A percentile compares a stretch with the other conserved stretches of the same genome.
Evolutionary conservation across 2,888 invertebrate genomes (phyloP).

Genomic region (Dorcus hopei): DNA sequence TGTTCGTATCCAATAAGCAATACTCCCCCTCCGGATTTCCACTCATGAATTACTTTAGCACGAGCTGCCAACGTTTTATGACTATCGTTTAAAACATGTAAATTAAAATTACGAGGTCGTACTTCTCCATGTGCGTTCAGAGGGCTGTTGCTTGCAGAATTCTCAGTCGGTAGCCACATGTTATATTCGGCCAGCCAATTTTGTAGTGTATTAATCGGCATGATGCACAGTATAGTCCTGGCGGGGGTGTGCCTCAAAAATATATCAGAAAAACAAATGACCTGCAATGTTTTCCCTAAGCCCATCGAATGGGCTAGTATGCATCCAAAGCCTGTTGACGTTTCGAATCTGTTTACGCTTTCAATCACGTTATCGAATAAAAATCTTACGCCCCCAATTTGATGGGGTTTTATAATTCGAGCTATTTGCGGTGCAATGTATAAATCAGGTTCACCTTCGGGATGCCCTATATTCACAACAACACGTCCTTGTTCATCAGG

Average conservation of each 20-base stretch:
- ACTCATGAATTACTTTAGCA: constrained; percentile 81
- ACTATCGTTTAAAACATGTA: constrained; percentile 90
- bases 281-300: constrained; percentile 83
- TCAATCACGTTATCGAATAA: constrained; percentile 97
- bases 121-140: constrained; percentile 63
- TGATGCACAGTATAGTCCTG: constrained; percentile 89
- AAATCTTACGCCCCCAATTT: constrained; percentile 73
- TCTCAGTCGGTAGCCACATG: constrained; percentile 87
- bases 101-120: constrained; percentile 76
- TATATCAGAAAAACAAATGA: constrained; percentile 94
- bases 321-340: constrained; percentile 91
- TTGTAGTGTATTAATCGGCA: constrained; percentile 97
- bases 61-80: constrained; percentile 88
- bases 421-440: constrained; percentile 90
- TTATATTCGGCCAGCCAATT: constrained; percentile 98
- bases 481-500: constrained; percentile 91
- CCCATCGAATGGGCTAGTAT: constrained; percentile 99
- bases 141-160: constrained; percentile 53
- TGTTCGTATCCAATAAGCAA: constrained; percentile 96
- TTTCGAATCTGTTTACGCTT: constrained; percentile 82
- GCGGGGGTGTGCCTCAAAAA: constrained; percentile 87
- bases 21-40: constrained; percentile 88
- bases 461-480: constrained; percentile 89
- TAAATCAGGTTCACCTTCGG: constrained; percentile 85
- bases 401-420: constrained; percentile 91